phyloP scores from a whole-genome alignment of 2,888 invertebrate genomes.

The Anoplius nigerrimus region DNA sequence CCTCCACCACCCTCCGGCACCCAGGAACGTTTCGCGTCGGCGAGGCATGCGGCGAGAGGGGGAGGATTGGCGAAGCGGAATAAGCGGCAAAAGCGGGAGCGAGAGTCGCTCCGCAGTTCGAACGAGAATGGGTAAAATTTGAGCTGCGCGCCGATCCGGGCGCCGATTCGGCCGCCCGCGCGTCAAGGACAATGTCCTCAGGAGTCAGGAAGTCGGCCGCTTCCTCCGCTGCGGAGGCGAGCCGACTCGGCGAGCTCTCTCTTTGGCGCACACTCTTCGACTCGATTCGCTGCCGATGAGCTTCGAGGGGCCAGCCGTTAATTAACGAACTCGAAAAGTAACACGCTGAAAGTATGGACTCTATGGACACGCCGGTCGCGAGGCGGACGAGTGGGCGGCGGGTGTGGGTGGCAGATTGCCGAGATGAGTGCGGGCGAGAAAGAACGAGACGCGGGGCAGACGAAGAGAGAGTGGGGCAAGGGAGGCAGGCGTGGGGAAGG shows the following conservation, averaged over 20 bases:
- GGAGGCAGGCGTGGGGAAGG: not conserved
- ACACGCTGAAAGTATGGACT: conserved; percentile 56
- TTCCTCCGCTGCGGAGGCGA: too few relatives aligned
- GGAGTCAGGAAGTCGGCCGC: conserved; percentile 37
- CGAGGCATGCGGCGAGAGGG: too few relatives aligned
- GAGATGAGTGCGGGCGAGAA: conserved; percentile 41
- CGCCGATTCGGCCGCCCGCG: not conserved
- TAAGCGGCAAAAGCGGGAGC: not conserved
- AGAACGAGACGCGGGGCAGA: conserved; percentile 28
- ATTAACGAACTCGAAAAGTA: conserved; percentile 71
- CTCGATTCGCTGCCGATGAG: conserved; percentile 39
- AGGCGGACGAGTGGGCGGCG: not conserved
- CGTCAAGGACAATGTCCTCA: conserved; percentile 42
- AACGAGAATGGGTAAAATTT: not conserved
- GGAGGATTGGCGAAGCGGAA: not conserved
- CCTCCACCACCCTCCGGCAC: too few relatives aligned
- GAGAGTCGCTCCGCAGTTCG: not conserved
- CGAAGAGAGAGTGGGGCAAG: conserved; percentile 39
- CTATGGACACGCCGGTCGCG: conserved; percentile 41
- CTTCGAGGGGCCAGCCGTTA: conserved; percentile 61
- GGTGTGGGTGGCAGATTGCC: conserved; percentile 7
- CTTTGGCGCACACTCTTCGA: conserved; percentile 45
- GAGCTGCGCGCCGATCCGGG: not conserved
- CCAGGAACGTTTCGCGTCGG: too few relatives aligned
- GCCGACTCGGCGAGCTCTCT: conserved; percentile 32